Base-by-base conservation (phyloP, 2,888 invertebrate genomes). In the Pyrrhia umbra region DNA sequence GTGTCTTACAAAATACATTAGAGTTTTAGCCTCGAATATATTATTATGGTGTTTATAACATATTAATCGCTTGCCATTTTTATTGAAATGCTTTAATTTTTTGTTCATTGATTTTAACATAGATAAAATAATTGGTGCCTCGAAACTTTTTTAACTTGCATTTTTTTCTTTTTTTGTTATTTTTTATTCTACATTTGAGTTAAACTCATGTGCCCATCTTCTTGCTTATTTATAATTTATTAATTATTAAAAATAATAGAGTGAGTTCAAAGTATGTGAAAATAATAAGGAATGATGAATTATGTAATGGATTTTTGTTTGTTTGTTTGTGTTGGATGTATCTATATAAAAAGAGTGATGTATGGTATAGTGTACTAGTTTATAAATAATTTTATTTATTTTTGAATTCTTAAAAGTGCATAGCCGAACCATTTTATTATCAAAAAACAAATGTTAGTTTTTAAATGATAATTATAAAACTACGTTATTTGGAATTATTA, bases 141-240 rank as follows among this genome's bases (percentile, higher is more conserved):
- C 54, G 42, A 65, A 50, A 55, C 21, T 40, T 72, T 67, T 45
- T 34, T 40, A 43, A 56, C 50, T 9, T 75, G 68, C 71, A 77
- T 30, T 65, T 60, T 61, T 47, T 37, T 47, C 46, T 30, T 52
- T 60, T 65, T 59, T 63, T 66, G 46, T 74, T 76, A 58, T 34
- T 68, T 65, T 68, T 68, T 61, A 69, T 65, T 69, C 55, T 61
- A 54, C 68, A 71, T 85, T 88, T 90, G 94, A 94, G 94, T 94
- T 82, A 90, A 92, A 94, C 94, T 94, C 94, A 88, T 68, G 59
- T 81, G 90, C 91, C 92, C 85, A 83, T 85, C 85, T 77, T 88
- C 90, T 92, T 92, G 91, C 90, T 89, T 87, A 85, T 85, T 85
- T 87, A 82, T 91, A 86, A 89, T 90, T 91, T 88, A 91, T 90